A percentile compares a stretch with the other conserved stretches of the same genome.
phyloP scores from a whole-genome alignment of 1,140 invertebrate species.

The Panagrolaimus sp. region DNA sequence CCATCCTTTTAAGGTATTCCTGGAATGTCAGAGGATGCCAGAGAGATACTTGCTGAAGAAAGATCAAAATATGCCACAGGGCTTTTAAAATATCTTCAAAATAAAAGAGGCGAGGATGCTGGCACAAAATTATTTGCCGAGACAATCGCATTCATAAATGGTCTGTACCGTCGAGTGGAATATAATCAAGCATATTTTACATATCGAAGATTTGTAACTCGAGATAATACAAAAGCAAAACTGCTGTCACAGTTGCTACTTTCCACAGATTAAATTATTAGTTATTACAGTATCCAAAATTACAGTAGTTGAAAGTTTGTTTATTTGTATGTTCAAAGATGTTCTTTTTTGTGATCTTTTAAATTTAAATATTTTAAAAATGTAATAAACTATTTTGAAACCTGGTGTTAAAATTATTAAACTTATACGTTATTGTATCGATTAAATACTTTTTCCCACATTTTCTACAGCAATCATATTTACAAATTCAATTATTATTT shows the following conservation, averaged over 20 bases:
- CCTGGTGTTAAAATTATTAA: too few relatives aligned
- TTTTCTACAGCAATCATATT: too few relatives aligned
- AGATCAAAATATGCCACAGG: conserved; percentile 7
- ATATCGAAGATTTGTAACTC: not conserved
- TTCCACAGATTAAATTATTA: not conserved
- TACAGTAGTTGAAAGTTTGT: too few relatives aligned
- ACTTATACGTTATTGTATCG: too few relatives aligned
- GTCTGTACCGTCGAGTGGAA: not conserved
- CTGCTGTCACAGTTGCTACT: conserved; percentile 4
- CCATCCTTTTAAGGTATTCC: not conserved
- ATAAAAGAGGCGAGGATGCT: not conserved
- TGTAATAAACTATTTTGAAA: too few relatives aligned
- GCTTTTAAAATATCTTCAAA: conserved; percentile 9
- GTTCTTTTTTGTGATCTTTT: too few relatives aligned
- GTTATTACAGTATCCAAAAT: too few relatives aligned
- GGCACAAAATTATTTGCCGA: not conserved
- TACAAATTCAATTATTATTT: too few relatives aligned
- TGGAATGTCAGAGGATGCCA: not conserved
- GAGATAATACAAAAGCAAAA: not conserved
- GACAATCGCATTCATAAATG: not conserved
- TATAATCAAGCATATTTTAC: not conserved
- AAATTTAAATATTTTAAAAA: too few relatives aligned
- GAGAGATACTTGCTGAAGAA: not conserved
- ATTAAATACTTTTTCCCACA: too few relatives aligned
- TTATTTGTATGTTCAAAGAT: too few relatives aligned